Conservation (phyloP, 2,113 vertebrate species). For the Syngnathus typhle region DNA sequence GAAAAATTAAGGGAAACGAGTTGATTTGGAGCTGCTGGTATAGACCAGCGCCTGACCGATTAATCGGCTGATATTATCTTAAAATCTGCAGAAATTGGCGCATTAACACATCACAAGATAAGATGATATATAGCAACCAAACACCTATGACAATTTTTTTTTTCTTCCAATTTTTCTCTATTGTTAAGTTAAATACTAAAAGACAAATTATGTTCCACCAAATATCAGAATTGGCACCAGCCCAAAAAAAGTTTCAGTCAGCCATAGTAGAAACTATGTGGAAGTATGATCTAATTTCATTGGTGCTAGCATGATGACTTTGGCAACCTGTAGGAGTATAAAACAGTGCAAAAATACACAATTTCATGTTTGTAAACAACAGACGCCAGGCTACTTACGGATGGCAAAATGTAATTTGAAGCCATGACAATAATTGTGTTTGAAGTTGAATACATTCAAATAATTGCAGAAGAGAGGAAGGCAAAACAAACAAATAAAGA, state of each 20-base stretch:
- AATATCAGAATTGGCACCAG: too few species aligned
- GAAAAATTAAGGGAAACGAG: constrained; percentile 12
- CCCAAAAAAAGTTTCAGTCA: too few species aligned
- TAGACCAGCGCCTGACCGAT: background rate
- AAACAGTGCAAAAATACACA: background rate
- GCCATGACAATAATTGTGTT: background rate
- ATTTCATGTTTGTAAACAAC: background rate
- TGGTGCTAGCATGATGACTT: constrained; percentile 16
- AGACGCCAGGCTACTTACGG: background rate
- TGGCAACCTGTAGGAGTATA: constrained; percentile 16
- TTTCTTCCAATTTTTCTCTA: too few species aligned
- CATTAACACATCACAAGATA: too few species aligned
- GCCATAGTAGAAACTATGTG: background rate
- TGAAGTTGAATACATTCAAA: background rate
- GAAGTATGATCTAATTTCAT: constrained; percentile 7
- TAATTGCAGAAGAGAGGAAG: background rate
- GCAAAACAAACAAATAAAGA: too few species aligned
- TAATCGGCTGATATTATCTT: too few species aligned
- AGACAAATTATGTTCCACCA: too few species aligned
- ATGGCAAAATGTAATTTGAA: background rate
- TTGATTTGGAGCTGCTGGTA: constrained; percentile 15
- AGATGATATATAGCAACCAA: too few species aligned
- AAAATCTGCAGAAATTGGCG: too few species aligned
- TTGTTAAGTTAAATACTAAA: too few species aligned
- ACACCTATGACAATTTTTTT: too few species aligned